A percentile compares a stretch with the other conserved stretches of the same genome.
Evolutionary conservation across 2,797 vertebrate genomes (phyloP).

Genomic region (Tenualosa thibaudeaui): DNA sequence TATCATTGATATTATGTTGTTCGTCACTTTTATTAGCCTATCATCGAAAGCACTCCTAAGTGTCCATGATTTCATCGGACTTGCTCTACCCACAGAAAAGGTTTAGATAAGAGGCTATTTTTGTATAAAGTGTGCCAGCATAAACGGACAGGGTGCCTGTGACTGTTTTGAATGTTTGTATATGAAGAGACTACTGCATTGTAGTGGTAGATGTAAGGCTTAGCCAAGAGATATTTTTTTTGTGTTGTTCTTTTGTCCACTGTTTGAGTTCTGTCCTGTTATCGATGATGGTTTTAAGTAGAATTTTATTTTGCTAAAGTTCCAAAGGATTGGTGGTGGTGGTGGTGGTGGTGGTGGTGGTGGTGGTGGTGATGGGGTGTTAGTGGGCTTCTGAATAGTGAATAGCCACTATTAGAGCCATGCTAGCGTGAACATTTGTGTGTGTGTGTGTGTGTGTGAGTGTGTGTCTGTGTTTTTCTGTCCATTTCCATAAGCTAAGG

Average conservation of each 20-base stretch:
- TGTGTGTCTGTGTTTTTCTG: not conserved
- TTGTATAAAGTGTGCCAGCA: not conserved
- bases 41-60: not conserved
- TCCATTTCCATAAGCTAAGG: not conserved
- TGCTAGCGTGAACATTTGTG: not conserved
- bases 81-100: not conserved
- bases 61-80: not conserved
- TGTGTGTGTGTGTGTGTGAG: not conserved
- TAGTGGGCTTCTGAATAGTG: not conserved
- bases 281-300: not conserved
- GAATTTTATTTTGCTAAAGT: slow-evolving; percentile 54
- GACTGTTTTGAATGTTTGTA: not conserved
- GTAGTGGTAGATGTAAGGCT: not conserved
- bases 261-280: not conserved
- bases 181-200: not conserved
- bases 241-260: not conserved
- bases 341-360: not conserved
- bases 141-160: not conserved
- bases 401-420: not conserved
- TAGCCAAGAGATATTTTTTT: not conserved
- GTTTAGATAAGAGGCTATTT: not conserved
- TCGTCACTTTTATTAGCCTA: not conserved
- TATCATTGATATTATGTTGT: not conserved
- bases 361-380: too few relatives aligned
- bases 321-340: not conserved